Evolutionary conservation across 92 coral and sea anemone genomes (phyloP), one percentile per base, ranked within the genome.

Genomic region (Chrysogorgia sp.): DNA sequence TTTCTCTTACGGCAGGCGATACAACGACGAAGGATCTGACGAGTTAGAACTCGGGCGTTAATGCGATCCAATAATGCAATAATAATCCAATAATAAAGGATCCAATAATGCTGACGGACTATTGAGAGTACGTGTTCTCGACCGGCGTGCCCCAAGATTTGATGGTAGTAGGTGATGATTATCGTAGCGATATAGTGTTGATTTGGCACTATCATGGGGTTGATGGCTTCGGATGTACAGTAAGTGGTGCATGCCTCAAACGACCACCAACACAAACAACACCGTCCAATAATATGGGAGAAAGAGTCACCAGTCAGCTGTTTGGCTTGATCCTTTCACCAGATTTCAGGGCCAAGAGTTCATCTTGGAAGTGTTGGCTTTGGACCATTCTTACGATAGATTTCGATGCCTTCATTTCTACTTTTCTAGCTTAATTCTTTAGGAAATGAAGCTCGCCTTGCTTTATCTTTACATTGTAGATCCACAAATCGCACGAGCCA

Each of bases 251-350:
- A 24, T 76, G 75, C 37, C 71, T 86, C 56, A 83, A 57, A 49
- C 86, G 71, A 34, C 90, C 90, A 43, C 87, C 86, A 34, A 84
- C 86, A 29, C 86, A 84, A 19, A 88, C 55, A 84, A 43, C n/a
- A 29, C 72, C 83, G 43, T 79, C 79, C 28, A 58, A 61, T 40
- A 87, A 30, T 62, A 78, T 65, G 9, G 90, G 87, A 41, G 79
- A 83, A 1, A 88, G 83, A 56, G 33, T 57, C 40, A 84, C 83
- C 34, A 81, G 25, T 63, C 62, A 75, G 74, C 88, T 84, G 67
- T 49, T 26, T 33, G 86, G 43, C 69, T 84, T 88, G 63, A 88
- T 87, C 62, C 43, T 74, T 60, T 74, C 75, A 30, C 84, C 88
- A 34, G 63, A 67, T 58, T 47, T 58, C 34, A 89, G 25, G 41